Percentiles rank a stretch among this genome's conserved stretches.
Evolutionary conservation across 2,888 invertebrate species (phyloP).

Genomic region (Myathropa florea): DNA sequence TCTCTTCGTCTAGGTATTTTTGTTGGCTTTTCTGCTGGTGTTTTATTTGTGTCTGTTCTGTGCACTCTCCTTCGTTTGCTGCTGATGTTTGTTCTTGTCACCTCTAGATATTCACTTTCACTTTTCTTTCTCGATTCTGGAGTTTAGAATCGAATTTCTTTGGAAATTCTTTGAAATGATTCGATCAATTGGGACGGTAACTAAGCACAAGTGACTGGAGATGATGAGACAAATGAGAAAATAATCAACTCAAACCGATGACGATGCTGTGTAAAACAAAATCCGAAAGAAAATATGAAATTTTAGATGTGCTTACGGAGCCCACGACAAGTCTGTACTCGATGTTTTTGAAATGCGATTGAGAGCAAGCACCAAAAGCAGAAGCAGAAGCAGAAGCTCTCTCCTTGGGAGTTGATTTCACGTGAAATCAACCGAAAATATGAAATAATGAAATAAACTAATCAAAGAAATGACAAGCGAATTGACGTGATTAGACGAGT

Average conservation of each 20-base stretch:
- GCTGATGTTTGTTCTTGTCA: constrained; percentile 51
- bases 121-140: constrained; percentile 36
- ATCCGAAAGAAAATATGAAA: not conserved
- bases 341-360: not conserved
- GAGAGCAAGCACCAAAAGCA: not conserved
- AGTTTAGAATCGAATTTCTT: not conserved
- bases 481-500: constrained; percentile 32
- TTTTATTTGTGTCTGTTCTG: constrained; percentile 55
- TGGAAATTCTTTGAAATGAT: constrained; percentile 4
- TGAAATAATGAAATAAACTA: constrained; percentile 38
- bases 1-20: constrained; percentile 42
- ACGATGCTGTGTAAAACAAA: not conserved
- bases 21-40: constrained; percentile 57
- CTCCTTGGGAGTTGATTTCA: constrained; percentile 10
- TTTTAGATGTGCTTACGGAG: constrained; percentile 33
- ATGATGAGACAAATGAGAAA: not conserved
- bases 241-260: not conserved
- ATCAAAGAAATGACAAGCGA: constrained; percentile 27
- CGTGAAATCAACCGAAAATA: constrained; percentile 6
- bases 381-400: not conserved
- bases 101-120: constrained; percentile 47
- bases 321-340: constrained; percentile 26
- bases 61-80: constrained; percentile 47
- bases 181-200: not conserved
- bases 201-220: not conserved